A percentile compares a stretch with the other conserved stretches of the same genome.
Conservation (phyloP, 2,113 vertebrate genomes). For the Periophthalmodon schlosseri region DNA sequence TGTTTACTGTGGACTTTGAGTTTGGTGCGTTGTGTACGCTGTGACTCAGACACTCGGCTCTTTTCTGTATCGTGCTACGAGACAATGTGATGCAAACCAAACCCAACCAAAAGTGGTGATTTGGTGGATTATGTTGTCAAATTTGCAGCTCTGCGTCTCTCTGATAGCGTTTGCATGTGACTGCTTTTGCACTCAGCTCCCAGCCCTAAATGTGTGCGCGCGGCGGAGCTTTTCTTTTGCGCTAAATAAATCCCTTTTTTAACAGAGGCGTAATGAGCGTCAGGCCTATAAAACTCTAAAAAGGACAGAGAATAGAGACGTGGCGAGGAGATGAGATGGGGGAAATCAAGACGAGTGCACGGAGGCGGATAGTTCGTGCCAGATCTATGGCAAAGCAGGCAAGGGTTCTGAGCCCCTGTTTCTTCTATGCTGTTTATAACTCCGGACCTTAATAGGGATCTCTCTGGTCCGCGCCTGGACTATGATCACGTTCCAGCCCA, state of each 20-base stretch:
- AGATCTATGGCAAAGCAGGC: constrained; percentile 60
- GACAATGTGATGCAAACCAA: constrained; percentile 26
- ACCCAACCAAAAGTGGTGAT: constrained; percentile 46
- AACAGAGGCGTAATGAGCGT: constrained; percentile 63
- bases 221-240: constrained; percentile 27
- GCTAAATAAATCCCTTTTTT: constrained; percentile 65
- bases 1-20: constrained; percentile 32
- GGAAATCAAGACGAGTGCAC: constrained; percentile 51
- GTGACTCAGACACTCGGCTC: constrained; percentile 9
- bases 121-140: constrained; percentile 51
- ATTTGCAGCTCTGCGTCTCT: constrained; percentile 17
- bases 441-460: constrained; percentile 72
- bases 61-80: constrained; percentile 25
- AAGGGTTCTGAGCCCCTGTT: constrained; percentile 62
- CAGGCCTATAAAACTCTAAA: constrained; percentile 65
- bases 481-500: constrained; percentile 77
- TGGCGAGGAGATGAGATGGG: constrained; percentile 61
- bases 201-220: constrained; percentile 19
- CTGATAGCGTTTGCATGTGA: constrained; percentile 18
- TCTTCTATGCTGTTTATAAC: constrained; percentile 77
- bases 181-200: constrained; percentile 32
- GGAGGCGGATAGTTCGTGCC: constrained; percentile 65
- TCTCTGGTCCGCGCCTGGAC: constrained; percentile 67
- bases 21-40: constrained; percentile 18
- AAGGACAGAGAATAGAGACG: constrained; percentile 62